Conservation (phyloP, 2,797 vertebrate species). For the Pseudochromis fuscus region DNA sequence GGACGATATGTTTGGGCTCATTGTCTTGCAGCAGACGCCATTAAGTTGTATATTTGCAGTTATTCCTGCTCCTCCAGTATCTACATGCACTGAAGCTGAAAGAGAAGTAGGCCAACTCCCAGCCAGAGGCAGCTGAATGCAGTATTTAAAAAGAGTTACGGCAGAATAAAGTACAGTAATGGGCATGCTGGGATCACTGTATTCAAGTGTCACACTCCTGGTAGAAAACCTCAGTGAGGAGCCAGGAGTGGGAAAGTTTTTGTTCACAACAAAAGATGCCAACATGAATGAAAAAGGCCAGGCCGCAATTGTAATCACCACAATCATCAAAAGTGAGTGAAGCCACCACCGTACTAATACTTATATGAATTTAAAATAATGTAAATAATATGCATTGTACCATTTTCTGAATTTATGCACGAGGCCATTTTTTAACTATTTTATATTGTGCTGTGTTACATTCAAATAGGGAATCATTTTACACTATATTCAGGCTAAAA, state of each 20-base stretch:
- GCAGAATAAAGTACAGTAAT: slow-evolving; percentile 28
- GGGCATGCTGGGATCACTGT: slow-evolving; percentile 28
- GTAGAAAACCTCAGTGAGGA: slow-evolving; percentile 9
- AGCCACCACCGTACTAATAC: no score
- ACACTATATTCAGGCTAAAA: no score
- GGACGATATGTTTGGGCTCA: background rate
- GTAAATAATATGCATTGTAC: no score
- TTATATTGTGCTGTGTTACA: no score
- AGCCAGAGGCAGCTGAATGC: slow-evolving; percentile 36
- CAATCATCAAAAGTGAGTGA: background rate
- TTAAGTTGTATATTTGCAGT: slow-evolving; percentile 1
- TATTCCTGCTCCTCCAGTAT: background rate
- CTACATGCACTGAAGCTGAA: background rate
- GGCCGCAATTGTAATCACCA: slow-evolving; percentile 3
- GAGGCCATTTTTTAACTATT: no score
- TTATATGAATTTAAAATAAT: no score
- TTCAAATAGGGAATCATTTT: no score
- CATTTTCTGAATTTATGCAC: no score
- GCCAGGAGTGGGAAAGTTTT: background rate
- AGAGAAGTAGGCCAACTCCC: slow-evolving; percentile 37
- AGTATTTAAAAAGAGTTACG: slow-evolving; percentile 37
- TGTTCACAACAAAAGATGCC: slow-evolving; percentile 10
- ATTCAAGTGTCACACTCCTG: slow-evolving; percentile 25
- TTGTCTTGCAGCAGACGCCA: background rate
- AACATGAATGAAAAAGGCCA: background rate